Evolutionary conservation across 2,797 vertebrate genomes (phyloP).

Genomic region (Danio albolineatus): DNA sequence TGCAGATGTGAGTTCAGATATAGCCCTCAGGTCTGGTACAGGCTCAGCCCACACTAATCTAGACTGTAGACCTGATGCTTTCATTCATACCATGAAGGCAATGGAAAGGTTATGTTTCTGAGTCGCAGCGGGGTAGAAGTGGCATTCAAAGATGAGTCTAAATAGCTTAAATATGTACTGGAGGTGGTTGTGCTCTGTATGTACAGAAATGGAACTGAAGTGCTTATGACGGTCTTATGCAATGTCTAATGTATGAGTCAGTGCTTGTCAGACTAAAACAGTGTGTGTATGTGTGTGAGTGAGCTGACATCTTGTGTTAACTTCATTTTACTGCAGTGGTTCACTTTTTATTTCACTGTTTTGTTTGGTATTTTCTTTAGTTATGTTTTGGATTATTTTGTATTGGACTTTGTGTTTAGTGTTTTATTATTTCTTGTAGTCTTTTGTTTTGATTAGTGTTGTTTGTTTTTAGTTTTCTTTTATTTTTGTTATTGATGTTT

Average conservation of each 20-base stretch:
- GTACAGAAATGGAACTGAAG: constrained; percentile 7
- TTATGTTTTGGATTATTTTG: too few relatives aligned
- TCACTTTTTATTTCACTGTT: not conserved
- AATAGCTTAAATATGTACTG: not conserved
- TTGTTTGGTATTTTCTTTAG: not conserved
- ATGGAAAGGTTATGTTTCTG: constrained; percentile 17
- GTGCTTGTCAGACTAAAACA: not conserved
- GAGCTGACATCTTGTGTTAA: constrained; percentile 35
- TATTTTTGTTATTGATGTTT: too few relatives aligned
- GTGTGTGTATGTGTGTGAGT: not conserved
- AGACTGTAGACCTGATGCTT: not conserved
- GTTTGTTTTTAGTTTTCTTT: too few relatives aligned
- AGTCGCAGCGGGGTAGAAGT: not conserved
- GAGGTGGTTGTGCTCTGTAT: constrained; percentile 1
- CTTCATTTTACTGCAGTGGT: not conserved
- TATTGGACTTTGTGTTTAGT: too few relatives aligned
- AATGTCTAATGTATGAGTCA: constrained; percentile 9
- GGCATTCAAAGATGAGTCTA: constrained; percentile 11
- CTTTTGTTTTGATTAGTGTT: too few relatives aligned
- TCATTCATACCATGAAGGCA: not conserved
- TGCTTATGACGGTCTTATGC: not conserved
- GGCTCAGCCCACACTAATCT: not conserved
- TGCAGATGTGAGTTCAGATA: constrained; percentile 8
- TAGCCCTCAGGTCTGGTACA: not conserved
- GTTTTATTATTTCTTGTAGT: too few relatives aligned